Evolutionary conservation across 2,113 vertebrate species (phyloP).

Genomic region (Chauna torquata): DNA sequence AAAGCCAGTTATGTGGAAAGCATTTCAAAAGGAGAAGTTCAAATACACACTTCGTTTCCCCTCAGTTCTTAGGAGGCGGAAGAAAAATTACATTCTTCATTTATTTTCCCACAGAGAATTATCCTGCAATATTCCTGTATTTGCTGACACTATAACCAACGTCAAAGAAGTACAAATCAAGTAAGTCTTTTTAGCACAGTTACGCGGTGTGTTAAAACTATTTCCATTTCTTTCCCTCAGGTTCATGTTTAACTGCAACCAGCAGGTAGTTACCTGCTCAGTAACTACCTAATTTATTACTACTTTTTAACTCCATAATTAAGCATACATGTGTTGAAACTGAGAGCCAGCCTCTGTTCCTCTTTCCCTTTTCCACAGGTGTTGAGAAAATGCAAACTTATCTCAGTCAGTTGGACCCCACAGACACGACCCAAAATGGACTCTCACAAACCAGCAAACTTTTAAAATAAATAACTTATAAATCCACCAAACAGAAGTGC

Average conservation of each 20-base stretch:
- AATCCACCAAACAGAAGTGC: neutral
- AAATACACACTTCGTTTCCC: neutral
- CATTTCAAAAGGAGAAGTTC: constrained; percentile 30
- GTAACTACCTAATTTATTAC: neutral
- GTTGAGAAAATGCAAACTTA: neutral
- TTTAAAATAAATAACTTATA: neutral
- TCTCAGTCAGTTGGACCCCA: neutral
- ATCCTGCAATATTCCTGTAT: neutral
- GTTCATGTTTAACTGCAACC: fast-evolving
- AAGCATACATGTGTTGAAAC: neutral
- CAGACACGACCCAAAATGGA: fast-evolving
- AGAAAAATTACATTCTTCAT: neutral
- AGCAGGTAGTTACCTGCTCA: neutral
- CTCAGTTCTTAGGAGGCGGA: neutral
- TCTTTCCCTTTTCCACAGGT: neutral
- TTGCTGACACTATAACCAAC: neutral
- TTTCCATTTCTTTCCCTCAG: neutral
- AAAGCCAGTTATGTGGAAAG: constrained; percentile 44
- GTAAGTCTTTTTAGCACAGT: neutral
- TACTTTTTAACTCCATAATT: neutral
- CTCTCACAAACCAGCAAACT: neutral
- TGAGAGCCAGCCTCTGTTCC: fast-evolving
- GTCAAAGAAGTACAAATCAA: neutral
- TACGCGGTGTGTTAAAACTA: fast-evolving
- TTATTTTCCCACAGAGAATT: neutral